These are phyloP conservation scores for Eupristina koningsbergeri DNA, from an alignment of 1,140 invertebrate species.

Conservation along the genomic window DNA sequence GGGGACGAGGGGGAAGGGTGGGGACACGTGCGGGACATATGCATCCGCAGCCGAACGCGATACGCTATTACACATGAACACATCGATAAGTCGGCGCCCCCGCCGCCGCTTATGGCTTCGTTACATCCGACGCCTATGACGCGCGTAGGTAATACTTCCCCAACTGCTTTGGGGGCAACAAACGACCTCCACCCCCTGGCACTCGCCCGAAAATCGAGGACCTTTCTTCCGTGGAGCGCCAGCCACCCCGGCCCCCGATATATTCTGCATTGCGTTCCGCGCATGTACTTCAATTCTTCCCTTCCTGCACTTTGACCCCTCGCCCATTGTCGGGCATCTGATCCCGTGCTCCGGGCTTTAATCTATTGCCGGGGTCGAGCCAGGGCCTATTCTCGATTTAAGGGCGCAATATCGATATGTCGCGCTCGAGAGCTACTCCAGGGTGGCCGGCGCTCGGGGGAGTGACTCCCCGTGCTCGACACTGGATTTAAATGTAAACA, in stretches of 20 bases:
- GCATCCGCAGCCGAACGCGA: neutral
- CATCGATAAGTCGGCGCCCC: slow-evolving; percentile 31
- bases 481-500: neutral
- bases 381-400: neutral
- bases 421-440: neutral
- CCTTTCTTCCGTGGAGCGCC: slow-evolving; percentile 22
- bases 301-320: neutral
- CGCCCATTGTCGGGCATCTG: slow-evolving; percentile 12
- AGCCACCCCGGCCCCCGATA: too few species aligned
- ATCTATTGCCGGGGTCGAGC: slow-evolving; percentile 45
- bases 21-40: neutral
- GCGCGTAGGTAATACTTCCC: slow-evolving; percentile 16
- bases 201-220: slow-evolving; percentile 35
- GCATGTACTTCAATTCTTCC: neutral
- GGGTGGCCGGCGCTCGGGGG: too few species aligned
- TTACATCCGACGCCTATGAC: neutral
- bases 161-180: neutral
- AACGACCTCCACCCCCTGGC: slow-evolving; percentile 12
- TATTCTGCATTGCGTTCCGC: neutral
- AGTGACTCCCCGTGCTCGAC: neutral
- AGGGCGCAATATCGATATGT: neutral
- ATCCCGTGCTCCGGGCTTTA: slow-evolving; percentile 10
- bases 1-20: too few species aligned
- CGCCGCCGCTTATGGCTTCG: slow-evolving; percentile 22
- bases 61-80: slow-evolving; percentile 19